Evolutionary conservation across 2,888 invertebrate species (phyloP).

Genomic region (Nymphalis polychloros): DNA sequence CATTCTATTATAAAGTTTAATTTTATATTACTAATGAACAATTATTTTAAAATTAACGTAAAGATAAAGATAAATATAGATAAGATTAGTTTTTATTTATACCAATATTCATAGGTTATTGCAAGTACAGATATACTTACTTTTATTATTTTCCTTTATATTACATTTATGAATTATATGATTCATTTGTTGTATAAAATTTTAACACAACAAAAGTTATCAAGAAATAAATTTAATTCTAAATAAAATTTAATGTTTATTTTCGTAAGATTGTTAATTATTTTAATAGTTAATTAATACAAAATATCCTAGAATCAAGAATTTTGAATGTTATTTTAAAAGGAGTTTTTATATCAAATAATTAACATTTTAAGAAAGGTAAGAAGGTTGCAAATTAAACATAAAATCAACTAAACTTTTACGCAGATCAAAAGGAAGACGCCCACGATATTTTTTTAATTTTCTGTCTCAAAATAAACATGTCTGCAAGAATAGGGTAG

Average conservation of each 20-base stretch:
- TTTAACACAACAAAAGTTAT: neutral
- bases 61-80: neutral
- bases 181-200: no score
- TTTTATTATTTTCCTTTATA: no score
- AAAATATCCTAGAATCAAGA: no score
- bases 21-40: conserved; percentile 10
- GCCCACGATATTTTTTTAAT: neutral
- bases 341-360: no score
- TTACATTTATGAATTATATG: no score
- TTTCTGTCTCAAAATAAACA: neutral
- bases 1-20: conserved; percentile 22
- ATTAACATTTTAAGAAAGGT: no score
- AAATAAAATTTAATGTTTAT: neutral
- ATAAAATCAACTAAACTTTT: no score
- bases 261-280: neutral
- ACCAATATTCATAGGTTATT: neutral
- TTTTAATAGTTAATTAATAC: no score
- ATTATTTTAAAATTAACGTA: neutral
- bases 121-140: no score
- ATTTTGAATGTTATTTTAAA: no score
- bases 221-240: neutral
- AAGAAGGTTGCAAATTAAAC: neutral
- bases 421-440: conserved; percentile 2
- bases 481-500: conserved; percentile 2
- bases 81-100: neutral